These are phyloP conservation scores for Trichopria drosophilae DNA, from an alignment of 2,888 invertebrate species.

Conservation along the genomic window DNA sequence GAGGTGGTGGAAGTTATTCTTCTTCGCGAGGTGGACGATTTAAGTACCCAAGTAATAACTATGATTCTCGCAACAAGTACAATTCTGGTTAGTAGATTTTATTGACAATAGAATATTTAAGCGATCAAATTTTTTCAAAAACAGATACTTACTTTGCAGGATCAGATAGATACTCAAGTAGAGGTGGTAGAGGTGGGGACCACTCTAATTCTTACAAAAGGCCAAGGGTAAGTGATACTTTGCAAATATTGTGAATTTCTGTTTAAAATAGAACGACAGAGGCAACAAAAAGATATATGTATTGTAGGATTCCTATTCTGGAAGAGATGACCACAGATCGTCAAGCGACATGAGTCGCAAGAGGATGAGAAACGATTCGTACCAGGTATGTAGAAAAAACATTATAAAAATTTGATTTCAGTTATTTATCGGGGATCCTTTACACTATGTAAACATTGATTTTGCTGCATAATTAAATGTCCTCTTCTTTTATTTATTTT, in stretches of 20 bases:
- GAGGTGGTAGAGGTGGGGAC: slow-evolving; percentile 50
- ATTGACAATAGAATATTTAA: not conserved
- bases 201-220: slow-evolving; percentile 53
- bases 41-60: slow-evolving; percentile 51
- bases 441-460: too few relatives aligned
- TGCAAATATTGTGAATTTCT: not conserved
- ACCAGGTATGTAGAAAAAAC: slow-evolving; percentile 54
- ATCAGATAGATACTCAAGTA: slow-evolving; percentile 52
- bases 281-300: not conserved
- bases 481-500: too few relatives aligned
- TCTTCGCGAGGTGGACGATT: slow-evolving; percentile 53
- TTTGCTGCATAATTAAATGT: too few relatives aligned
- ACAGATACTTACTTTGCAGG: slow-evolving; percentile 28
- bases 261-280: not conserved
- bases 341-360: slow-evolving; percentile 52
- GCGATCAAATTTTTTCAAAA: too few relatives aligned
- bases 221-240: slow-evolving; percentile 46
- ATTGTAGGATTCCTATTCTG: slow-evolving; percentile 51
- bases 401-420: too few relatives aligned
- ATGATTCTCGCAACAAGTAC: slow-evolving; percentile 53
- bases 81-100: slow-evolving; percentile 44
- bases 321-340: slow-evolving; percentile 53
- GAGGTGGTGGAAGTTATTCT: slow-evolving; percentile 50
- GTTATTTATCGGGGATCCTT: too few relatives aligned
- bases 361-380: slow-evolving; percentile 52